Conservation (phyloP, 2,888 invertebrate genomes). For the Patella depressa region DNA sequence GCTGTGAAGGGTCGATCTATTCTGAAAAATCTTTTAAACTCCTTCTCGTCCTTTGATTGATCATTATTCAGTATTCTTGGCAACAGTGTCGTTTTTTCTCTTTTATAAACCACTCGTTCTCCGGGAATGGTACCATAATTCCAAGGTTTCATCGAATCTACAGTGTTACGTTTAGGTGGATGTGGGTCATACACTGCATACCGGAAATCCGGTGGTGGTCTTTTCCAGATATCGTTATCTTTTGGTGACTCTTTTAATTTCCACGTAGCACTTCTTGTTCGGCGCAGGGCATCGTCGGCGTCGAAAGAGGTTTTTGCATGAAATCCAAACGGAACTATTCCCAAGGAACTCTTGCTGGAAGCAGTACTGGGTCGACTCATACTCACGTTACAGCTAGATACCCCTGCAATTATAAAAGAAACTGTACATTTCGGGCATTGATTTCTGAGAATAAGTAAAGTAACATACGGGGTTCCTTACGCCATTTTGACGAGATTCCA, state of each 20-base stretch:
- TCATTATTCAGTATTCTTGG: conserved; percentile 44
- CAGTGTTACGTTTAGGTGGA: conserved; percentile 66
- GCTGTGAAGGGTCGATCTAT: conserved; percentile 62
- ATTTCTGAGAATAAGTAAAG: too few relatives aligned
- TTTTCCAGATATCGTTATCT: conserved; percentile 63
- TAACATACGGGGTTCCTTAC: too few relatives aligned
- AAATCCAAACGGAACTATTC: conserved; percentile 61
- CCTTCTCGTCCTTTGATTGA: conserved; percentile 28
- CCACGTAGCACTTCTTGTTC: conserved; percentile 54
- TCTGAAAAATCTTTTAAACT: conserved; percentile 53
- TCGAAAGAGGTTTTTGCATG: conserved; percentile 61
- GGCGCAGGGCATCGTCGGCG: conserved; percentile 57
- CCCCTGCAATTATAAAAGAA: too few relatives aligned
- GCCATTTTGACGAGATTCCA: too few relatives aligned
- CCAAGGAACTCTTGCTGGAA: conserved; percentile 43
- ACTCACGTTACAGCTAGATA: background rate
- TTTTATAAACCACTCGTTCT: conserved; percentile 48
- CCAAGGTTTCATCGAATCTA: conserved; percentile 67
- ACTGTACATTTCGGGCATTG: too few relatives aligned
- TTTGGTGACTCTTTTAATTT: conserved; percentile 31
- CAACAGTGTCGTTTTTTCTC: conserved; percentile 43
- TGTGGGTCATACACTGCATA: conserved; percentile 54
- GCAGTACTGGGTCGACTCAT: background rate
- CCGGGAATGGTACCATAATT: conserved; percentile 62
- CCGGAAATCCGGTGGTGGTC: conserved; percentile 67